A percentile compares a stretch with the other conserved stretches of the same genome.
Conservation (phyloP, 2,113 vertebrate genomes). For the Microtus montanus region DNA sequence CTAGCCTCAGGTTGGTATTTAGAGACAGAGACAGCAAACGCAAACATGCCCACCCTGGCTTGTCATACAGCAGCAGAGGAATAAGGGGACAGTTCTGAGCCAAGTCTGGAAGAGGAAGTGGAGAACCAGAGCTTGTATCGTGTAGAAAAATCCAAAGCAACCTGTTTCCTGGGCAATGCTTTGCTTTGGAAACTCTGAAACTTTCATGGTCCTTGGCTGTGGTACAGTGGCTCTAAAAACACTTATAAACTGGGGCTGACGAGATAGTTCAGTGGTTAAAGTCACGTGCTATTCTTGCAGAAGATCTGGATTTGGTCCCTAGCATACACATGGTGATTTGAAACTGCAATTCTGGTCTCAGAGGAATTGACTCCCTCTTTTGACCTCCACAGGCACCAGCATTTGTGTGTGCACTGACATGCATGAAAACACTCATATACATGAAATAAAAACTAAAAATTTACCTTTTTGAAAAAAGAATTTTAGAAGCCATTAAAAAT, state of each 20-base stretch:
- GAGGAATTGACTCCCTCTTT: background rate
- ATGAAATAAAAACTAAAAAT: background rate
- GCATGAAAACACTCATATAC: background rate
- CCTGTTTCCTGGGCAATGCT: background rate
- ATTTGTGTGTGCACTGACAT: background rate
- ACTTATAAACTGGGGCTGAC: background rate
- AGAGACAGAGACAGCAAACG: background rate
- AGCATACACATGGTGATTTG: background rate
- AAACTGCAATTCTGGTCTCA: background rate
- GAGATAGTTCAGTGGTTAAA: background rate
- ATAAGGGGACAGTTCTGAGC: fast-evolving
- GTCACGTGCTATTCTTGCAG: background rate
- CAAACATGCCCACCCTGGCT: background rate
- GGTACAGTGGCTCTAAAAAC: background rate
- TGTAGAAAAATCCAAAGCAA: background rate
- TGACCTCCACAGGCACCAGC: background rate
- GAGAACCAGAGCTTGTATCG: fast-evolving
- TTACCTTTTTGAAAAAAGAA: background rate
- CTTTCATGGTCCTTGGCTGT: background rate
- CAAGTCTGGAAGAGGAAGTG: background rate
- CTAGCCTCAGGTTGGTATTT: background rate
- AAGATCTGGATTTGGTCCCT: background rate
- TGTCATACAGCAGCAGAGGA: background rate
- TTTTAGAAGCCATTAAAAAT: background rate
- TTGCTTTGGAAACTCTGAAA: background rate